Conservation (phyloP, 2,113 vertebrate species). For the Phyllostomus hastatus region DNA sequence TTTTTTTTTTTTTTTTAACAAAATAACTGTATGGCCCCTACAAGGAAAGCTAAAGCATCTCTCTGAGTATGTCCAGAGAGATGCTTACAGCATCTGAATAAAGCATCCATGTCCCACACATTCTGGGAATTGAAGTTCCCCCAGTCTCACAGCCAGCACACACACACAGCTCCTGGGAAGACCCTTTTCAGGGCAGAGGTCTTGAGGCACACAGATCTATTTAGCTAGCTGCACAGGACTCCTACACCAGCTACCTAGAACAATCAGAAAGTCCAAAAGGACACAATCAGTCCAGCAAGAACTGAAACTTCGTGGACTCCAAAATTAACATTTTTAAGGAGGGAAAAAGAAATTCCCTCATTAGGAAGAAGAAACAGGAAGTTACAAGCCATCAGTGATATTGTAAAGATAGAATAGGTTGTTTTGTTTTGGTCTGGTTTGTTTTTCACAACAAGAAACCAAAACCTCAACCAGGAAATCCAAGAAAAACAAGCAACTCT, state of each 20-base stretch:
- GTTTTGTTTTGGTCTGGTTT: neutral
- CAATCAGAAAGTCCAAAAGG: neutral
- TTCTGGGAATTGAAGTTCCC: neutral
- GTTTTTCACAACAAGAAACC: neutral
- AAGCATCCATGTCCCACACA: neutral
- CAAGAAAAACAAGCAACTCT: neutral
- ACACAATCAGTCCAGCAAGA: neutral
- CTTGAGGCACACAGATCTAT: neutral
- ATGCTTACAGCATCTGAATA: neutral
- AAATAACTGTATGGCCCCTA: neutral
- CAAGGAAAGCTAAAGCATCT: neutral
- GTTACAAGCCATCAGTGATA: neutral
- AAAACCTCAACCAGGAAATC: neutral
- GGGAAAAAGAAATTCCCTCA: neutral
- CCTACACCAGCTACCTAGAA: neutral
- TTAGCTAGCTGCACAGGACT: neutral
- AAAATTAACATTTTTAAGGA: neutral
- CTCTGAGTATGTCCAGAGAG: neutral
- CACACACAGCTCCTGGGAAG: neutral
- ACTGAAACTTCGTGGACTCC: neutral
- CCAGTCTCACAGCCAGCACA: neutral
- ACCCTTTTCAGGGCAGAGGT: neutral
- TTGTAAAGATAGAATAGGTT: neutral
- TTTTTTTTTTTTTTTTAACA: neutral
- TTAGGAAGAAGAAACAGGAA: neutral